A percentile compares a stretch with the other conserved stretches of the same genome.
Evolutionary conservation across 2,888 invertebrate genomes (phyloP).

Genomic region (Auanema freiburgensis): DNA sequence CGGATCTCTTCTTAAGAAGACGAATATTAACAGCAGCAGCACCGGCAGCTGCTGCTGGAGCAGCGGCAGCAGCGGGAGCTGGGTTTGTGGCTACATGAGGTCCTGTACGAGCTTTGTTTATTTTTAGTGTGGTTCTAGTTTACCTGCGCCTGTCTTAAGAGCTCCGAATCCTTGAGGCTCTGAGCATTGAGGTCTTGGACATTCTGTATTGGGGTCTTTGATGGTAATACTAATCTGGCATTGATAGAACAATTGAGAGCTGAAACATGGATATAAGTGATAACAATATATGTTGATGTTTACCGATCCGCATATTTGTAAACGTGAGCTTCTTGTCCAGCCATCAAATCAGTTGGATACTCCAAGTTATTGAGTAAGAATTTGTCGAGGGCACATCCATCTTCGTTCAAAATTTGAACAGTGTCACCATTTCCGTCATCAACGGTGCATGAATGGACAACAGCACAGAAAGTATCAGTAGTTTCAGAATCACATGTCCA

Average conservation of each 20-base stretch:
- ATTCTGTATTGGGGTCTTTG: conserved; percentile 61
- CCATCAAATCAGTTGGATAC: conserved; percentile 59
- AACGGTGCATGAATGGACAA: conserved; percentile 59
- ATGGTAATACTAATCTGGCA: conserved; percentile 60
- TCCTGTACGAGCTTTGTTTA: neutral
- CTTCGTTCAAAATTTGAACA: conserved; percentile 57
- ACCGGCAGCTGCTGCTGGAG: conserved; percentile 27
- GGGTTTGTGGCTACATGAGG: conserved; percentile 16
- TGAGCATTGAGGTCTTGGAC: conserved; percentile 59
- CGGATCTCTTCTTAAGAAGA: conserved; percentile 38
- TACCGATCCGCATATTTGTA: conserved; percentile 59
- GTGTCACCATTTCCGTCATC: conserved; percentile 60
- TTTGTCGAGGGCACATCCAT: conserved; percentile 60
- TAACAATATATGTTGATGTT: neutral
- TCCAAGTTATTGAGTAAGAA: conserved; percentile 61
- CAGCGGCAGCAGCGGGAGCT: conserved; percentile 22
- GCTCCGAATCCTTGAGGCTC: conserved; percentile 62
- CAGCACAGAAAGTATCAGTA: conserved; percentile 59
- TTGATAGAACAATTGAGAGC: conserved; percentile 59
- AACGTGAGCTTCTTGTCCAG: conserved; percentile 62
- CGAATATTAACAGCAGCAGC: conserved; percentile 36
- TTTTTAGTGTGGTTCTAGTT: too few species aligned
- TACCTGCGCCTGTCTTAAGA: conserved; percentile 39
- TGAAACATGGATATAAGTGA: neutral
- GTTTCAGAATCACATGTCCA: conserved; percentile 60